Evolutionary conservation across 2,888 invertebrate genomes (phyloP), one percentile per base, ranked within the genome.

Genomic region (Eupeodes latifasciatus): DNA sequence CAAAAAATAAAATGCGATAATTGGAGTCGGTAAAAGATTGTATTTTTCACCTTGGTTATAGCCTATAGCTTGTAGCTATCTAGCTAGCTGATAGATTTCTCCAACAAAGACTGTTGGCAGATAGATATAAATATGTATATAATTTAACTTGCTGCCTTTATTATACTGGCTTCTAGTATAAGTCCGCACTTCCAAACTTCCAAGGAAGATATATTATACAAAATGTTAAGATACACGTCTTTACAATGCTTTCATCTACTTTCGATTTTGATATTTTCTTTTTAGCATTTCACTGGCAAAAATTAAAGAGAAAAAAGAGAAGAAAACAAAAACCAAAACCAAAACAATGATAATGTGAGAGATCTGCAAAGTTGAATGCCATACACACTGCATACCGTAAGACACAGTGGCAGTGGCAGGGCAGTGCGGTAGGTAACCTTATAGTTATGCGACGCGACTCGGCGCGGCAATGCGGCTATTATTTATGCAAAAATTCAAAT

Each of bases 301-400:
- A 59, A 27, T 27, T 27, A 27, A 27, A 27, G 2, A 27, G 27
- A 27, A 27, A 3, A 53, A 53, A 71, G 10, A 55, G 36, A 69
- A 40, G 16, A 59, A 10, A 19, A 19, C 5, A 62, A 11, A 40
- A 66, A 40, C 40, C 40, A 10, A 62, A n/a, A 11, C 44, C 19
- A 9, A 16, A 59, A 82, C 69, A 82, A 72, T 83, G 74, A 59
- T 77, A 83, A 78, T 83, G 59, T 74, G 72, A 74, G 62, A 79
- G 83, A 84, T 79, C 44, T 62, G 44, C 74, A 74, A 79, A 84
- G 83, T 84, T 84, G 83, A 84, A 84, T 84, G 83, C 79, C 83
- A 83, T 64, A 51, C 16, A 59, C 11, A 47, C 10, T n/a, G 12
- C 4, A 40, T 40, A 40, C 40, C 40, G 40, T 9, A 40, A 27